A percentile compares a stretch with the other conserved stretches of the same genome.
Conservation (phyloP, 2,797 vertebrate genomes). For the Phoeniculus purpureus region DNA sequence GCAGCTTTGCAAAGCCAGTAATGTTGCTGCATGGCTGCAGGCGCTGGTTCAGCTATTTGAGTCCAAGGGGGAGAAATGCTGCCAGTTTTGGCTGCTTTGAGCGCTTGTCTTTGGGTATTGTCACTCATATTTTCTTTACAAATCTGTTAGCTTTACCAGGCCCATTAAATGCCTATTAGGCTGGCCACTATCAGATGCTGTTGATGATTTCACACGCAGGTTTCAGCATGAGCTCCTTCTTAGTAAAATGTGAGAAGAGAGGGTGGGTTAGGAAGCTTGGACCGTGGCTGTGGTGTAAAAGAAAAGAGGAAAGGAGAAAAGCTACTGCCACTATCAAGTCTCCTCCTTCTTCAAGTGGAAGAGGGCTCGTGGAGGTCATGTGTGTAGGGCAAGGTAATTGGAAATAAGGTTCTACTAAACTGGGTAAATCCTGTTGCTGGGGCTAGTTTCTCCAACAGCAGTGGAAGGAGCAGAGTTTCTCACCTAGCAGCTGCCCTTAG, state of each 20-base stretch:
- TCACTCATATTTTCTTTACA: conserved; percentile 73
- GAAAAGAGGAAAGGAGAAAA: background rate
- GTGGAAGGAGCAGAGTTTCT: background rate
- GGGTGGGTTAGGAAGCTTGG: background rate
- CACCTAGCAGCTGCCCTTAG: fast-evolving
- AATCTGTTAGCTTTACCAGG: conserved; percentile 66
- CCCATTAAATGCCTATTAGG: conserved; percentile 75
- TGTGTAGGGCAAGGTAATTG: background rate
- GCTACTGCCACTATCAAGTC: background rate
- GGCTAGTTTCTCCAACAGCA: background rate
- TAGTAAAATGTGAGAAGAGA: conserved; percentile 13
- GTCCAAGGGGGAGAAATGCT: conserved; percentile 2
- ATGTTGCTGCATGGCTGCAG: background rate
- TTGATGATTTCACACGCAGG: conserved; percentile 61
- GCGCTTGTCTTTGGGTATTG: conserved; percentile 41
- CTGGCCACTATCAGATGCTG: conserved; percentile 72
- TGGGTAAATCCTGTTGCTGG: background rate
- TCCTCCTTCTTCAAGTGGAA: background rate
- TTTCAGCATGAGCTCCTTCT: conserved; percentile 44
- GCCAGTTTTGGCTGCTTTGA: conserved; percentile 39
- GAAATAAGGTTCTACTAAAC: background rate
- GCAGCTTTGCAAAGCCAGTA: conserved; percentile 5
- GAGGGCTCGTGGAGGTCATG: background rate
- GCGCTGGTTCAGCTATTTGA: background rate
- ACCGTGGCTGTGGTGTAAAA: background rate